Conservation (phyloP, 2,113 vertebrate genomes). For the Poecilia latipinna region DNA sequence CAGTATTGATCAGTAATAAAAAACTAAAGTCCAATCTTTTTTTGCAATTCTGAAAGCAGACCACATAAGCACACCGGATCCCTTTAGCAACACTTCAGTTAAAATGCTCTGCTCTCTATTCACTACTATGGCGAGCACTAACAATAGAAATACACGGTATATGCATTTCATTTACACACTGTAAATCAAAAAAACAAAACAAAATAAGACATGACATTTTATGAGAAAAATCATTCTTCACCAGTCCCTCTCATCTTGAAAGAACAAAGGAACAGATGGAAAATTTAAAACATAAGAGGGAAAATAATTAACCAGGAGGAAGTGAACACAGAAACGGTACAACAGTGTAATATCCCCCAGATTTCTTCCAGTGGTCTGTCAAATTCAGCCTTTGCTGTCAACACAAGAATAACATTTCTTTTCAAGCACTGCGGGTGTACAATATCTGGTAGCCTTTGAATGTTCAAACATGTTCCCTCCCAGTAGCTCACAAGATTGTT, state of each 20-base stretch:
- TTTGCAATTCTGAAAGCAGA: no score
- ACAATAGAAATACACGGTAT: no score
- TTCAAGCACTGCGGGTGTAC: constrained; percentile 52
- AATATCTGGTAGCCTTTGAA: constrained; percentile 56
- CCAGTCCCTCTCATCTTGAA: constrained; percentile 32
- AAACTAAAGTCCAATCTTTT: no score
- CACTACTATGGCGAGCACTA: no score
- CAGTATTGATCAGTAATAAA: no score
- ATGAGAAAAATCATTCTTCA: constrained; percentile 17
- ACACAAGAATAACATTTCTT: constrained; percentile 52
- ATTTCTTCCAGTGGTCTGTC: constrained; percentile 62
- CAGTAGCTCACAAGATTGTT: constrained; percentile 58
- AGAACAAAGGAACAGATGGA: constrained; percentile 63
- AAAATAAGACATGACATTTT: constrained; percentile 4
- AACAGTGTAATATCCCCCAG: constrained; percentile 43
- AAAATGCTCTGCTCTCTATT: no score
- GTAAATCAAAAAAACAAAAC: no score
- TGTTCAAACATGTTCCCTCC: constrained; percentile 58
- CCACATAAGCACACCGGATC: no score
- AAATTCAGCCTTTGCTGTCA: constrained; percentile 63
- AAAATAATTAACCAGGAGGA: constrained; percentile 60
- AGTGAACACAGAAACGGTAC: constrained; percentile 32
- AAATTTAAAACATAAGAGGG: constrained; percentile 56
- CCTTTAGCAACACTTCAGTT: no score
- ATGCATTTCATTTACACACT: no score